Conservation (phyloP, 2,113 vertebrate species). For the Orientallactaga bullata region DNA sequence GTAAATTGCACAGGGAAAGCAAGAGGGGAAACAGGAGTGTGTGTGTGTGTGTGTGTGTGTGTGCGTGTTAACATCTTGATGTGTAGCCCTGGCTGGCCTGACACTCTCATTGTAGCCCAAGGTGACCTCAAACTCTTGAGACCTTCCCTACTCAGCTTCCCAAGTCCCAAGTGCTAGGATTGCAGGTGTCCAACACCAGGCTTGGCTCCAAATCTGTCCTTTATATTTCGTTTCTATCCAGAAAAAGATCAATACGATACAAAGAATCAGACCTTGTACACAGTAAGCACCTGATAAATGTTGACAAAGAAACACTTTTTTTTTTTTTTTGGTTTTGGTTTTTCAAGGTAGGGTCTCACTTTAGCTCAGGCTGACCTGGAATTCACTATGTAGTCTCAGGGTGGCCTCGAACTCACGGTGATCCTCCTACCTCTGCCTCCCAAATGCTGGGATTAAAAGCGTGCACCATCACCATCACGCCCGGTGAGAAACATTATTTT, state of each 20-base stretch:
- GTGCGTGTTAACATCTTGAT: not conserved
- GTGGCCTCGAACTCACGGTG: too few relatives aligned
- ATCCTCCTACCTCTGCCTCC: too few relatives aligned
- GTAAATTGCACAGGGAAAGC: not conserved
- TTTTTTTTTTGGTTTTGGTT: too few relatives aligned
- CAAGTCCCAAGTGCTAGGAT: not conserved
- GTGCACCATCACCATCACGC: too few relatives aligned
- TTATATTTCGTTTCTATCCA: not conserved
- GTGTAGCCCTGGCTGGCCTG: not conserved
- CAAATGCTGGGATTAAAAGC: too few relatives aligned
- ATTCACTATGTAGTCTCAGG: too few relatives aligned
- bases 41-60: not conserved
- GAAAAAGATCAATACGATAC: not conserved
- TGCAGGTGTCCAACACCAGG: not conserved
- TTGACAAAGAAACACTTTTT: not conserved
- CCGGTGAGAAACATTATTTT: too few relatives aligned
- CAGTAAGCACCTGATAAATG: not conserved
- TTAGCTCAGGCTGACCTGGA: too few relatives aligned
- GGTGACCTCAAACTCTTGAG: not conserved
- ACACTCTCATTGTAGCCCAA: not conserved
- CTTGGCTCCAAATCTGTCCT: not conserved
- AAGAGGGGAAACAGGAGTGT: not conserved
- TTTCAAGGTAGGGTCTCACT: too few relatives aligned
- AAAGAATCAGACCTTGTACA: not conserved
- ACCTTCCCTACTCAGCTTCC: not conserved